These are phyloP conservation scores for Sesamia nonagrioides DNA, from an alignment of 1,140 invertebrate species.

Conservation along the genomic window DNA sequence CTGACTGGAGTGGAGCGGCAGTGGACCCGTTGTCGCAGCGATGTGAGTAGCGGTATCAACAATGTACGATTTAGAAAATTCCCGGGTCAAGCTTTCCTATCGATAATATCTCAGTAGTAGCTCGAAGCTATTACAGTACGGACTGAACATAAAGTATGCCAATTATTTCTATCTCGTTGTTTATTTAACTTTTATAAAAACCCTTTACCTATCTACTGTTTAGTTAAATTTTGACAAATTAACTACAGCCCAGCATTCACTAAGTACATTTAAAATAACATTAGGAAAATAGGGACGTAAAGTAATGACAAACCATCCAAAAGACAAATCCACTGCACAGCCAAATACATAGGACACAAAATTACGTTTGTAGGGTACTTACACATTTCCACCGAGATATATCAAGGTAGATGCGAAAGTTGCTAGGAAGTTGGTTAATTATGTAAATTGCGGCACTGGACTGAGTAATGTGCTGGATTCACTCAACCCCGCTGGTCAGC, in stretches of 20 bases:
- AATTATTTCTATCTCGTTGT: no score
- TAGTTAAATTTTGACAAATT: no score
- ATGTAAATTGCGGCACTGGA: constrained; percentile 75
- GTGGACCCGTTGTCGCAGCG: no score
- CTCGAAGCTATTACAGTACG: no score
- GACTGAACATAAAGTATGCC: no score
- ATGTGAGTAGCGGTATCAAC: no score
- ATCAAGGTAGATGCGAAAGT: constrained; percentile 60
- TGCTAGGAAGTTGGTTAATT: constrained; percentile 77
- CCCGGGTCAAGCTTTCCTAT: no score
- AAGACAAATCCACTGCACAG: not conserved
- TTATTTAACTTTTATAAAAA: no score
- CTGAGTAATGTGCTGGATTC: constrained; percentile 73
- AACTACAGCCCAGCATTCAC: not conserved
- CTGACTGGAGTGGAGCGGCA: no score
- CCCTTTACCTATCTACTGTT: no score
- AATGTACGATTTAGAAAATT: no score
- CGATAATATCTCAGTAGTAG: no score
- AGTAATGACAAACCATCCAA: not conserved
- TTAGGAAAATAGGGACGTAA: not conserved
- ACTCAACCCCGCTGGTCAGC: constrained; percentile 59
- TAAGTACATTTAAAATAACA: not conserved
- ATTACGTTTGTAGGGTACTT: constrained; percentile 18
- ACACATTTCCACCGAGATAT: constrained; percentile 39
- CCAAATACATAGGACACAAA: constrained; percentile 11